Percentiles rank a stretch among this genome's conserved stretches.
These are phyloP conservation scores for Trichogramma evanescens DNA, from an alignment of 2,888 invertebrate genomes.

Conservation along the genomic window DNA sequence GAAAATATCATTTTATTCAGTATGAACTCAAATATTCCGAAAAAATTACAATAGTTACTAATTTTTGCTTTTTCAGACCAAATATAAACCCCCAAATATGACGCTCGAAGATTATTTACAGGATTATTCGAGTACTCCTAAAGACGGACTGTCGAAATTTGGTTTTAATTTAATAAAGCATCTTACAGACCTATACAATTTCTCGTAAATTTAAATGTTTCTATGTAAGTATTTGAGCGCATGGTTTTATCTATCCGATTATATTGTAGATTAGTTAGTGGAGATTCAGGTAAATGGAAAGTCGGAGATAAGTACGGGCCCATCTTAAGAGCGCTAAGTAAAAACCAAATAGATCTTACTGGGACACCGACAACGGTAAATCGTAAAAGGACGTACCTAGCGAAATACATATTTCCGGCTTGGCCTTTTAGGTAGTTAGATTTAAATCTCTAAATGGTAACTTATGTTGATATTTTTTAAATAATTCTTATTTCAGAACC, in stretches of 20 bases:
- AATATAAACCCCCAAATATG: no score
- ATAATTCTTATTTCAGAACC: conserved; percentile 22
- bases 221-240: no score
- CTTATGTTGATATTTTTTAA: not conserved
- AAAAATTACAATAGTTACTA: no score
- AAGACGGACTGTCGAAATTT: no score
- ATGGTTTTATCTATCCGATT: no score
- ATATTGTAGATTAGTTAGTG: not conserved
- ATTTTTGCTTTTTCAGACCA: conserved; percentile 5
- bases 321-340: not conserved
- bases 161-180: no score
- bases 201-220: no score
- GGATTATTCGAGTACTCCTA: no score
- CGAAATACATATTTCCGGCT: not conserved
- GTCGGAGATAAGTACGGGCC: not conserved
- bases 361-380: not conserved
- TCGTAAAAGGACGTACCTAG: not conserved
- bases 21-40: not conserved
- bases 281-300: not conserved
- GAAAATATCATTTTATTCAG: conserved; percentile 17
- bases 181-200: no score
- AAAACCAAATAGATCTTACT: not conserved
- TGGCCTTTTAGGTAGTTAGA: not conserved
- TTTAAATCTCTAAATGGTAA: no score
- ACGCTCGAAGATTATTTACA: no score